A percentile compares a stretch with the other conserved stretches of the same genome.
phyloP scores from a whole-genome alignment of 2,888 invertebrate species.

The Synanthedon andrenaeformis region DNA sequence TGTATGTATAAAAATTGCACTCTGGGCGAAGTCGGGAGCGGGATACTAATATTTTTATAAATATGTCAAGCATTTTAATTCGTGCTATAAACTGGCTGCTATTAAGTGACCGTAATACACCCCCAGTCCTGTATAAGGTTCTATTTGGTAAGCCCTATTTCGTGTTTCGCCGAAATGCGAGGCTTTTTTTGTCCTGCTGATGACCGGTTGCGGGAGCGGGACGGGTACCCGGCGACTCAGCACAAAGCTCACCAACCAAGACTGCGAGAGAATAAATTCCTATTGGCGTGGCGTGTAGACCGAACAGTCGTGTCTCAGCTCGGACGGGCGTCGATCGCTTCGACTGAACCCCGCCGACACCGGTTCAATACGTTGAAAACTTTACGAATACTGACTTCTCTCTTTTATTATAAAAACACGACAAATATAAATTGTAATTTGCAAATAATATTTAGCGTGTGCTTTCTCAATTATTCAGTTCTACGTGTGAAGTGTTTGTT shows the following conservation, averaged over 20 bases:
- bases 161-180: constrained; percentile 60
- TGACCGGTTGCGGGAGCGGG: constrained; percentile 54
- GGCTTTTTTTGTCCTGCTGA: constrained; percentile 54
- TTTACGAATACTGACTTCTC: constrained; percentile 40
- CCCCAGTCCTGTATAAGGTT: constrained; percentile 15
- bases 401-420: constrained; percentile 3
- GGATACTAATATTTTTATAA: too few relatives aligned
- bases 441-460: constrained; percentile 20
- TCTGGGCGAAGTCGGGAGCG: too few relatives aligned
- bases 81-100: background rate
- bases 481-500: constrained; percentile 18
- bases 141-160: constrained; percentile 40
- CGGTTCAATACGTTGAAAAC: constrained; percentile 43
- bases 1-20: too few relatives aligned
- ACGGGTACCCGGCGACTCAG: constrained; percentile 26
- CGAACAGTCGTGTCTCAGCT: constrained; percentile 53
- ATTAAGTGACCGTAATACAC: background rate
- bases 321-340: constrained; percentile 37
- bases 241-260: constrained; percentile 48
- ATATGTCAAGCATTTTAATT: too few relatives aligned
- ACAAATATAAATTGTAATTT: constrained; percentile 10
- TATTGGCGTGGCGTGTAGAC: background rate
- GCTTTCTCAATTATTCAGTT: constrained; percentile 6
- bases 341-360: constrained; percentile 10
- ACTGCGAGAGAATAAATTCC: constrained; percentile 10